These are phyloP conservation scores for Ceratitis capitata DNA, from an alignment of 1,140 invertebrate species.

Conservation along the genomic window DNA sequence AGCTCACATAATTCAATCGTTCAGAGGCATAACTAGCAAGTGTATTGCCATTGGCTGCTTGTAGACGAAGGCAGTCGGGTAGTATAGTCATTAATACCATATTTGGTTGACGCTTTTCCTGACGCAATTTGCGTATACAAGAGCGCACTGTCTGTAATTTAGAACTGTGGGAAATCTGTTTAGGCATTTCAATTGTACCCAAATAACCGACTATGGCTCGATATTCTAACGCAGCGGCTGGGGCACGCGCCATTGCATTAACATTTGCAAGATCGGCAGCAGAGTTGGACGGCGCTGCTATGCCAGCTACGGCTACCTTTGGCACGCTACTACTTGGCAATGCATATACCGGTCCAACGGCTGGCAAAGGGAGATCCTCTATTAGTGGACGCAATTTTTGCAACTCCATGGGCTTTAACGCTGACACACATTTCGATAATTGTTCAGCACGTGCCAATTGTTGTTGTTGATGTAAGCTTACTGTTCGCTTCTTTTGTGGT, in stretches of 20 bases:
- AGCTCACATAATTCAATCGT: conserved; percentile 88
- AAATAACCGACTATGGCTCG: conserved; percentile 91
- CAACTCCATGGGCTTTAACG: not conserved
- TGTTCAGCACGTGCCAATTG: conserved; percentile 42
- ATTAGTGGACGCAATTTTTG: conserved; percentile 53
- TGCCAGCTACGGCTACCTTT: conserved; percentile 12
- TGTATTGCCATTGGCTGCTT: conserved; percentile 72
- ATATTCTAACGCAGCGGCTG: conserved; percentile 71
- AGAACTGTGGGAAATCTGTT: conserved; percentile 80
- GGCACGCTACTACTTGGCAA: not conserved
- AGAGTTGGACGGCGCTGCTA: conserved; percentile 45
- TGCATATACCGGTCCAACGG: conserved; percentile 41
- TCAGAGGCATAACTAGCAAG: conserved; percentile 87
- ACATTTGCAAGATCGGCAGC: conserved; percentile 63
- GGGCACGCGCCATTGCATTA: conserved; percentile 54
- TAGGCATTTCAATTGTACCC: conserved; percentile 94
- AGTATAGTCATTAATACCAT: conserved; percentile 87
- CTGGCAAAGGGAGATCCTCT: conserved; percentile 52
- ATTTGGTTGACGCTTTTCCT: conserved; percentile 89
- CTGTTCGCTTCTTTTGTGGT: conserved; percentile 54
- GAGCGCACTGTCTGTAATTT: conserved; percentile 78
- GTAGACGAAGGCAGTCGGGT: conserved; percentile 79
- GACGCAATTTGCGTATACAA: conserved; percentile 87
- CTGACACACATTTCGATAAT: conserved; percentile 1
- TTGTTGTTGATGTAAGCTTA: conserved; percentile 46